Conservation (phyloP, 2,113 vertebrate genomes). For the Rhinopomastus cyanomelas region DNA sequence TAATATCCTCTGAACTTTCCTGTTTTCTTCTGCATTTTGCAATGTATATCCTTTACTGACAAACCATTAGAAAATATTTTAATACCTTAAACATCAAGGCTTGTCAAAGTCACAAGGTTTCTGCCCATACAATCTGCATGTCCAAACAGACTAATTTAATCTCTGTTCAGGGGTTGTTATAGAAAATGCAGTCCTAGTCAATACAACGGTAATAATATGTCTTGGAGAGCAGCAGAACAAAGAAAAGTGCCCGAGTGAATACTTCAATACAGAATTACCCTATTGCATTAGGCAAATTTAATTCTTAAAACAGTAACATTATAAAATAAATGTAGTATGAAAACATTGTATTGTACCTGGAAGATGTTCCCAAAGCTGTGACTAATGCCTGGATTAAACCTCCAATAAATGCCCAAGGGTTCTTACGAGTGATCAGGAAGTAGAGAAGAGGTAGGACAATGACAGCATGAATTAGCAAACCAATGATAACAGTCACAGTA, state of each 20-base stretch:
- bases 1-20: not conserved
- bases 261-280: not conserved
- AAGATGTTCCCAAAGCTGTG: slow-evolving; percentile 94
- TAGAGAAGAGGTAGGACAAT: slow-evolving; percentile 93
- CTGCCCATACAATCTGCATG: not conserved
- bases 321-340: not conserved
- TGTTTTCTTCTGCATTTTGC: not conserved
- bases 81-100: not conserved
- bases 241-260: not conserved
- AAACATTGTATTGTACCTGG: slow-evolving; percentile 79
- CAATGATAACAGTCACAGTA: slow-evolving; percentile 92
- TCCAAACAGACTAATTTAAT: not conserved
- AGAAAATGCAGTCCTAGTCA: not conserved
- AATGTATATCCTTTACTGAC: not conserved
- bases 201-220: not conserved
- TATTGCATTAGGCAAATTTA: not conserved
- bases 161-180: not conserved
- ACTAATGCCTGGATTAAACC: slow-evolving; percentile 93
- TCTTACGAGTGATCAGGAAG: slow-evolving; percentile 91
- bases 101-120: not conserved
- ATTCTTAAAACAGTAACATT: not conserved
- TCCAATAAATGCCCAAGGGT: slow-evolving; percentile 93
- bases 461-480: slow-evolving; percentile 89
- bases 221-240: not conserved
- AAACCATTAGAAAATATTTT: not conserved